Conservation (phyloP, 2,113 vertebrate genomes). For the Trematomus loennbergii region DNA sequence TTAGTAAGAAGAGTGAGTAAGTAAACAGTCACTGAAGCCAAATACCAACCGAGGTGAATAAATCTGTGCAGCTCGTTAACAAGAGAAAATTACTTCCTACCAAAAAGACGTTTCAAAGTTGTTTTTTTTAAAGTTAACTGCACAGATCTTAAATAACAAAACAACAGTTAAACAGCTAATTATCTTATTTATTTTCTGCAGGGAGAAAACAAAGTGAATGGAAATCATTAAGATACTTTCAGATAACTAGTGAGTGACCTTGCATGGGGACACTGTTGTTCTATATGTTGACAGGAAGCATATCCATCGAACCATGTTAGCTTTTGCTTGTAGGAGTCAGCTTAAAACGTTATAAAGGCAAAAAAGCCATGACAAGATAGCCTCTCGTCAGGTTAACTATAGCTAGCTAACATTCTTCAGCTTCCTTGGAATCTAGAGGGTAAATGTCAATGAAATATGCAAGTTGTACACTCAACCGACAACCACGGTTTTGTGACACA, state of each 20-base stretch:
- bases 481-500: too few relatives aligned
- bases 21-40: slow-evolving; percentile 58
- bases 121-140: slow-evolving; percentile 27
- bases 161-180: slow-evolving; percentile 11
- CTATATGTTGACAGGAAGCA: not conserved
- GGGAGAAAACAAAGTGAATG: not conserved
- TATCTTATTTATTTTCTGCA: not conserved
- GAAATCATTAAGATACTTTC: not conserved
- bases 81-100: slow-evolving; percentile 45
- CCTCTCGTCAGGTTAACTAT: too few relatives aligned
- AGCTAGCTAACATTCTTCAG: too few relatives aligned
- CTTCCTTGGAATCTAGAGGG: too few relatives aligned
- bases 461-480: too few relatives aligned
- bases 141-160: not conserved
- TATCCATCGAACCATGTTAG: not conserved
- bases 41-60: slow-evolving; percentile 59
- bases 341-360: too few relatives aligned
- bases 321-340: too few relatives aligned
- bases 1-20: slow-evolving; percentile 53
- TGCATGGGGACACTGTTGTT: not conserved
- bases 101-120: slow-evolving; percentile 34
- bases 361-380: too few relatives aligned
- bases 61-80: slow-evolving; percentile 61
- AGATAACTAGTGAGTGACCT: not conserved
- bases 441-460: too few relatives aligned